Evolutionary conservation across 2,113 vertebrate species (phyloP), one percentile per base, ranked within the genome.

Genomic region (Triplophysa dalaica): DNA sequence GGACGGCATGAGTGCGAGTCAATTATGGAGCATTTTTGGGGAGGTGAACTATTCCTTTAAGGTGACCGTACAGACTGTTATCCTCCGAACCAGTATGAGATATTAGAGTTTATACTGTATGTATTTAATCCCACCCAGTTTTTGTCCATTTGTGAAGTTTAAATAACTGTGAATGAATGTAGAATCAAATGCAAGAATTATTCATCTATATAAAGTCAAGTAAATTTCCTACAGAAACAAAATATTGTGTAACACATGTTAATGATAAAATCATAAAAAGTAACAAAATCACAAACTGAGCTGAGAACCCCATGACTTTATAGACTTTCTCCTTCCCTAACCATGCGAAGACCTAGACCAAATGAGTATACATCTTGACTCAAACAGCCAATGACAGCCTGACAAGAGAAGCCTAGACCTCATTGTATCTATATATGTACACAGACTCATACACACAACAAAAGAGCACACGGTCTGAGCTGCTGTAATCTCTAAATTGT

Each of bases 401-500:
- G 45, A 66, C 22, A 73, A 56, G 77, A 72, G 60, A 56, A 80
- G 41, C 41, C 60, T 74, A 21, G 50, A 56, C 70, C 69, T 61
- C 66, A 60, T 52, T 54, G 26, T 72, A 52, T 65, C 75, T 66
- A 29, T n/a, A 81, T 48, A 81, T 16, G 6, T 21, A 78, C 24
- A 67, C 43, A 67, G 65, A 74, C 67, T 69, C 58, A 81, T 56
- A 70, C 38, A 70, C 76, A 58, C 79, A 70, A 43, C 56, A 66
- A 81, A 81, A 75, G 52, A 81, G 69, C 79, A 78, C 24, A 74
- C 58, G 38, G 68, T 70, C 70, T 84, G 67, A 73, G 62, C 70
- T 58, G 17, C 17, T 81, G 63, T 78, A 82, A 84, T 79, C 74
- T 81, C 75, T 68, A 62, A 84, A 88, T 83, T 84, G 50, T 82